A percentile compares a stretch with the other conserved stretches of the same genome.
phyloP scores from a whole-genome alignment of 2,113 vertebrate genomes.

The Glaucidium brasilianum region DNA sequence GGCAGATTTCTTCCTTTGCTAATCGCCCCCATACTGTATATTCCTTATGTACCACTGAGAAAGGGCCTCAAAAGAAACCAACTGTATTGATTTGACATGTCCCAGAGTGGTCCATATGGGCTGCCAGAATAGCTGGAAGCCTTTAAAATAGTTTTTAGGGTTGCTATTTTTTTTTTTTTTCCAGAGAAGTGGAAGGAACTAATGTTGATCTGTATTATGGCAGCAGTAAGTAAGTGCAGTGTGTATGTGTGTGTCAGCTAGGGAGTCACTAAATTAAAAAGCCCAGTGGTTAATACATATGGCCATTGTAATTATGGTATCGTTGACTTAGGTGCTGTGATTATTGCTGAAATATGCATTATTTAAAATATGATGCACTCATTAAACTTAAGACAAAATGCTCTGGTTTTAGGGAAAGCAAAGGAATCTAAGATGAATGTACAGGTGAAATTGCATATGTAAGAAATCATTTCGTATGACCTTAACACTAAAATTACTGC shows the following conservation, averaged over 20 bases:
- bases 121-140: neutral
- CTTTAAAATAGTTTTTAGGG: neutral
- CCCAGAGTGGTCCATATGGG: fast-evolving
- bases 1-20: neutral
- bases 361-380: neutral
- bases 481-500: neutral
- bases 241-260: neutral
- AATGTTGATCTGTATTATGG: neutral
- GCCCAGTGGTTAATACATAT: neutral
- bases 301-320: neutral
- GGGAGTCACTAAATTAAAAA: neutral
- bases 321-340: neutral
- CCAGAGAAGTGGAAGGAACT: neutral
- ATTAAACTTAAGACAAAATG: neutral
- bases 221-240: too few species aligned
- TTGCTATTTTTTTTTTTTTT: neutral
- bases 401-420: neutral
- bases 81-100: fast-evolving
- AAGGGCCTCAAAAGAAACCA: neutral
- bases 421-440: too few species aligned
- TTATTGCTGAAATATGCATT: neutral
- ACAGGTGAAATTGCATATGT: neutral
- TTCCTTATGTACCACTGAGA: neutral
- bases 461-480: neutral
- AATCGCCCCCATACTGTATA: fast-evolving